Evolutionary conservation across 2,797 vertebrate genomes (phyloP).

Genomic region (Diceros bicornis): DNA sequence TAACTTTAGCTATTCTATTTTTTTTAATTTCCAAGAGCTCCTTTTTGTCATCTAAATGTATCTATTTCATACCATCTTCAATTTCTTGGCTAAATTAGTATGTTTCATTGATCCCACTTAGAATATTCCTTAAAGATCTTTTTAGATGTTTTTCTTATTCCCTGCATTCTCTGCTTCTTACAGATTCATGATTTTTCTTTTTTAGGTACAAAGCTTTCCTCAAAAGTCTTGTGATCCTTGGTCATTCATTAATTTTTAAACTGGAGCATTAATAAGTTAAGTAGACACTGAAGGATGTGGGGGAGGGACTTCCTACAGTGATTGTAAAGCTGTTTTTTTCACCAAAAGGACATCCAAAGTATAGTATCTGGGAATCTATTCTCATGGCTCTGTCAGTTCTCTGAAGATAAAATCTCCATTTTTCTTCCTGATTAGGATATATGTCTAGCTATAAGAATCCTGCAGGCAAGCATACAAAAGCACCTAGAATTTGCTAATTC

Average conservation of each 20-base stretch:
- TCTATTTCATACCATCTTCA: neutral
- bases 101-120: neutral
- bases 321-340: neutral
- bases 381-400: neutral
- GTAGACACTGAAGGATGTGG: rapidly evolving
- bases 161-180: neutral
- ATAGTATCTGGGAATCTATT: neutral
- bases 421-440: neutral
- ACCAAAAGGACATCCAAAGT: neutral
- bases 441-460: neutral
- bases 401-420: neutral
- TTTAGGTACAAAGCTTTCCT: neutral
- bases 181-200: neutral
- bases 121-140: neutral
- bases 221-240: neutral
- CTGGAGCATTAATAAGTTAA: neutral
- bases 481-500: neutral
- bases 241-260: neutral
- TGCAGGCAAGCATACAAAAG: neutral
- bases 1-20: neutral
- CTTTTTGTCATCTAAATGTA: neutral
- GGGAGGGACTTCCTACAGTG: neutral
- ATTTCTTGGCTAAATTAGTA: neutral
- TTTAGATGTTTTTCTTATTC: neutral
- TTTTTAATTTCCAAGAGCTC: neutral